These are phyloP conservation scores for Cheilosia scutellata DNA, from an alignment of 2,888 invertebrate genomes.

Conservation along the genomic window DNA sequence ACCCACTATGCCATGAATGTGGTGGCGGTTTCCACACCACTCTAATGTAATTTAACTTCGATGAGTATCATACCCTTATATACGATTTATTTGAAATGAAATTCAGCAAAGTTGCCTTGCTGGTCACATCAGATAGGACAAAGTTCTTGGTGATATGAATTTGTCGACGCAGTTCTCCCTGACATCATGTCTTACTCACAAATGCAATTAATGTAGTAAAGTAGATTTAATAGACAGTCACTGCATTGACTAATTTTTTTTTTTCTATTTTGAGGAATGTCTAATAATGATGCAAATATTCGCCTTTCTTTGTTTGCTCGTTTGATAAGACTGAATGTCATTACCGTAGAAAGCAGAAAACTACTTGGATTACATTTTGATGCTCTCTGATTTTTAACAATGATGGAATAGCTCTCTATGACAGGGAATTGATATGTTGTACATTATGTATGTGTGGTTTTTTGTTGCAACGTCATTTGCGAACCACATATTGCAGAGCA, in stretches of 20 bases:
- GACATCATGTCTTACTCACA: no score
- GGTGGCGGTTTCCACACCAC: no score
- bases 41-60: no score
- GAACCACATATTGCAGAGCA: neutral
- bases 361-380: constrained; percentile 61
- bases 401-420: constrained; percentile 55
- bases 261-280: neutral
- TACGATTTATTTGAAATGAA: no score
- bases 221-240: neutral
- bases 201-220: no score
- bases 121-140: no score
- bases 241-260: constrained; percentile 18
- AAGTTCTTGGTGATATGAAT: no score
- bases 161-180: no score
- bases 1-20: no score
- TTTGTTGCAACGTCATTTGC: constrained; percentile 45
- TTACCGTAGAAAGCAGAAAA: constrained; percentile 63
- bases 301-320: constrained; percentile 6
- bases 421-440: constrained; percentile 59
- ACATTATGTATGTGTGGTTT: constrained; percentile 40
- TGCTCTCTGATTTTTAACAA: constrained; percentile 70
- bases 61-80: no score
- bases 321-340: constrained; percentile 43
- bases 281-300: constrained; percentile 3
- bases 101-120: no score